Base-by-base conservation (phyloP, 1,140 invertebrate species). In the Lineus longissimus region DNA sequence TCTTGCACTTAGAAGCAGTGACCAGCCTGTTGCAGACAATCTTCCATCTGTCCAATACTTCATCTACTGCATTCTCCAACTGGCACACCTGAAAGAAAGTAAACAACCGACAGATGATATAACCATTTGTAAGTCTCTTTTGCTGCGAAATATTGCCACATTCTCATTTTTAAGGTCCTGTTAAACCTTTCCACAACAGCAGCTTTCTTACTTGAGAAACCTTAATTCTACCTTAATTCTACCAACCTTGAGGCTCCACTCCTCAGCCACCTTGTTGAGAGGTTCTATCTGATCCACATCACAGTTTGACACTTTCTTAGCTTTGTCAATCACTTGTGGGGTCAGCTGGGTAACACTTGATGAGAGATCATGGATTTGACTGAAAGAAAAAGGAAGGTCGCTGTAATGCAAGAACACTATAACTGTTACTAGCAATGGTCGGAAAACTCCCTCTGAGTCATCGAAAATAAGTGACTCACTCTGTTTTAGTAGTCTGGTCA, bases 261-360 rank as follows among this genome's bases (percentile, higher is more conserved):
- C 23, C 29, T 62, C 60, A 17, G 47, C 60, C 11, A 51, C 29
- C 19, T 51, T 4, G 30, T 62, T 27, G 17, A 62, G 47, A 22
- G 60, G 60, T 30, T 62, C 60, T 19, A 62, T 45, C 47, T 62
- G 43, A 15, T 51, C 22, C 7, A 47, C 47, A 54, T 54, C 60
- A 55, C 27, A 30, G 22, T 47, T 22, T 17, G 45, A 40, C n/a
- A 62, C 60, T 19, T 27, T 31, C 30, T 45, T 30, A 1, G 60
- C 41, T 30, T 51, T 62, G 33, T 62, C 45, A 54, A 62, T 25
- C 17, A 62, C 7, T 43, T 62, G 60, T n/a, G 60, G 60, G 2
- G 60, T 51, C 17, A 47, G 60, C n/a, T 51, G 60, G 19, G 45
- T 62, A 15, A 62, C 33, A n/a, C 45, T 43, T 0, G 60, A 47